These are phyloP conservation scores for Conger conger DNA, from an alignment of 2,113 vertebrate species.

Conservation along the genomic window DNA sequence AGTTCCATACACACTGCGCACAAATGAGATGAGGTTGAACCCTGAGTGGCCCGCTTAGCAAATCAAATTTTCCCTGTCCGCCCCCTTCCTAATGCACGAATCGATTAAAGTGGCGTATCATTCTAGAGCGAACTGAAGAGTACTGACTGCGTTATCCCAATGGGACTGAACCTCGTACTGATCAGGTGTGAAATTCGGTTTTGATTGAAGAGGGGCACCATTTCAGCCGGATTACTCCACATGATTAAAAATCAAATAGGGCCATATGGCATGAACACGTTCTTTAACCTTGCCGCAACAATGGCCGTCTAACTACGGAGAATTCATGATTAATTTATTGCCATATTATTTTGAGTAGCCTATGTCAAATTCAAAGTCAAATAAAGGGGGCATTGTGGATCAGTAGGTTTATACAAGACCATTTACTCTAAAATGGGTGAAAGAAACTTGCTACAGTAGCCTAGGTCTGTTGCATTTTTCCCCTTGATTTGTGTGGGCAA, in stretches of 20 bases:
- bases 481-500: no score
- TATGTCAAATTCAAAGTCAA: constrained; percentile 47
- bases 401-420: not conserved
- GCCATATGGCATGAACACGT: not conserved
- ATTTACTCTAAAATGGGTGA: not conserved
- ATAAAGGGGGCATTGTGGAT: not conserved
- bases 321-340: not conserved
- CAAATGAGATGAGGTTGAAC: constrained; percentile 13
- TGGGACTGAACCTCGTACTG: constrained; percentile 61
- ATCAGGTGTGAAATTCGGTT: constrained; percentile 76
- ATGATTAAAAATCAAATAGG: constrained; percentile 56
- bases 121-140: constrained; percentile 55
- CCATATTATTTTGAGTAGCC: not conserved
- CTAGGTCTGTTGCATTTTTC: no score
- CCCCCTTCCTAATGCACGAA: constrained; percentile 39
- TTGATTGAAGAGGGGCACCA: constrained; percentile 70
- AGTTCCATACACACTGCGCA: not conserved
- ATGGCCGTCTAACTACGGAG: not conserved
- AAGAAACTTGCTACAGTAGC: not conserved
- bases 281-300: not conserved
- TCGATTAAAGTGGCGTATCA: constrained; percentile 48
- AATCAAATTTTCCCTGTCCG: constrained; percentile 24
- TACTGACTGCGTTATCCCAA: constrained; percentile 32
- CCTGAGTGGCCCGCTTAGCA: constrained; percentile 11
- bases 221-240: constrained; percentile 65